phyloP scores from a whole-genome alignment of 2,888 invertebrate species.

The Bellardia pandia region DNA sequence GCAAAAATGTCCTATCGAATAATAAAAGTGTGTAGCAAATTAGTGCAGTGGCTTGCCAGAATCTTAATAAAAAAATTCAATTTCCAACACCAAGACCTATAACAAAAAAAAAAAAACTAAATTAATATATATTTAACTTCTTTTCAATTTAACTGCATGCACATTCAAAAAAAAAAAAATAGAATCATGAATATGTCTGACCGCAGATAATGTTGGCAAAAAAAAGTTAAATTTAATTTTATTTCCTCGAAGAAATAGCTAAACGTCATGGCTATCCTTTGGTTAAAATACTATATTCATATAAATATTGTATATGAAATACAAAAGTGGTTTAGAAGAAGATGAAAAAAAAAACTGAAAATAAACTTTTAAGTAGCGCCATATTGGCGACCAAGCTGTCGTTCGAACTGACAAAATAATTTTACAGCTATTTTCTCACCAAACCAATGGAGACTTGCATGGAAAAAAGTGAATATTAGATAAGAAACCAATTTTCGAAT shows the following conservation, averaged over 20 bases:
- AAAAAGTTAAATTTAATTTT: constrained; percentile 22
- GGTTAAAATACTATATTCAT: constrained; percentile 17
- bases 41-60: neutral
- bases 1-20: neutral
- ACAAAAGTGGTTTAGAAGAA: neutral
- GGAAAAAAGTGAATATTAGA: constrained; percentile 63
- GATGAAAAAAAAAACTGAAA: neutral
- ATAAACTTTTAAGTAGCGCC: constrained; percentile 60
- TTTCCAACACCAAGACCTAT: neutral
- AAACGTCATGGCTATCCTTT: constrained; percentile 31
- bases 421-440: constrained; percentile 81
- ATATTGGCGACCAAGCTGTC: constrained; percentile 72
- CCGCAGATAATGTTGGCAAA: constrained; percentile 41
- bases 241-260: constrained; percentile 9
- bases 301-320: neutral
- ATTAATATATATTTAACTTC: constrained; percentile 34
- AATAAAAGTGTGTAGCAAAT: neutral
- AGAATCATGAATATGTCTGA: constrained; percentile 39
- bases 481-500: constrained; percentile 63
- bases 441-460: constrained; percentile 66
- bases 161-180: neutral
- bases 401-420: constrained; percentile 81
- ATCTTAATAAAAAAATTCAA: neutral
- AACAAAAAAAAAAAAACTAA: neutral
- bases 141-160: constrained; percentile 10